Percentiles rank a stretch among this genome's conserved stretches.
These are phyloP conservation scores for Hofmannophila pseudospretella DNA, from an alignment of 2,888 invertebrate genomes.

Conservation along the genomic window DNA sequence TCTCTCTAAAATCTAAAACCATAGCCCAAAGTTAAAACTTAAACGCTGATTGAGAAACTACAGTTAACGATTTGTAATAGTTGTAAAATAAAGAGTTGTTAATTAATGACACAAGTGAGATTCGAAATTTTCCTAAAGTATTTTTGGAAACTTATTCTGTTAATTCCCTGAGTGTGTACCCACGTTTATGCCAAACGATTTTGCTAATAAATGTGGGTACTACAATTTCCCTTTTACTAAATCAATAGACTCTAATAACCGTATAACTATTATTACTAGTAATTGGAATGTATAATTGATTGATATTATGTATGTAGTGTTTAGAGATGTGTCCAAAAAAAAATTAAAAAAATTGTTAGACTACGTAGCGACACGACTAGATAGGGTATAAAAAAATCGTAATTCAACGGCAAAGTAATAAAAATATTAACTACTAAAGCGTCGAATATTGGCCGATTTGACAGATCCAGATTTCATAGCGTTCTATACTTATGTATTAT, in stretches of 20 bases:
- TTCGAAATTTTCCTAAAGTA: constrained; percentile 26
- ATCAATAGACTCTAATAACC: not conserved
- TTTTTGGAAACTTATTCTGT: constrained; percentile 52
- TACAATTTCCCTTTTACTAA: not conserved
- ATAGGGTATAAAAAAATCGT: constrained; percentile 19
- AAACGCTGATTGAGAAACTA: constrained; percentile 33
- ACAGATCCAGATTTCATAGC: too few relatives aligned
- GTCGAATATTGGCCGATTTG: too few relatives aligned
- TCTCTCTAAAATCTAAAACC: not conserved
- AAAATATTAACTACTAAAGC: not conserved
- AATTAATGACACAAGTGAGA: constrained; percentile 59
- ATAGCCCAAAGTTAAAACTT: not conserved
- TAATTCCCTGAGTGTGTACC: too few relatives aligned
- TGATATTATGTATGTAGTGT: too few relatives aligned
- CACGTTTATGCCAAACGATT: too few relatives aligned
- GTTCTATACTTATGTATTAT: too few relatives aligned
- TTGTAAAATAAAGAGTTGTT: constrained; percentile 32
- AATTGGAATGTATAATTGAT: too few relatives aligned
- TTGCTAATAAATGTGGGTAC: not conserved
- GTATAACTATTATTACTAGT: constrained; percentile 15
- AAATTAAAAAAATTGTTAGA: constrained; percentile 24
- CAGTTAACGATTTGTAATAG: constrained; percentile 21
- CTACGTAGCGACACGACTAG: constrained; percentile 25
- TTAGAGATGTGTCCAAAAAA: constrained; percentile 45
- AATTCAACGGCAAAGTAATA: not conserved